Conservation (phyloP, 2,888 invertebrate species). For the Drosophila pseudotakahashii region DNA sequence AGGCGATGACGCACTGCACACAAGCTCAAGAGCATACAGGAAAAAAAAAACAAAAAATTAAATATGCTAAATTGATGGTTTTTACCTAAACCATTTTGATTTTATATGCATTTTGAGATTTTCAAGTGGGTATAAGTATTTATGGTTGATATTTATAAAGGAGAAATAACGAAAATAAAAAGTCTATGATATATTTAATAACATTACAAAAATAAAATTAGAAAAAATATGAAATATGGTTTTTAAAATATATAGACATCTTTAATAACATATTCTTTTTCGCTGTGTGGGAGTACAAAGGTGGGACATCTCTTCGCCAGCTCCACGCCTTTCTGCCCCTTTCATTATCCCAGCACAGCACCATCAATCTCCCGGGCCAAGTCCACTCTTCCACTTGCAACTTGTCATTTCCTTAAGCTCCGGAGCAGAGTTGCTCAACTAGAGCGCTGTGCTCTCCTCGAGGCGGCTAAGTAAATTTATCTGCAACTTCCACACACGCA, state of each 20-base stretch:
- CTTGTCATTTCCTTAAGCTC: conserved; percentile 56
- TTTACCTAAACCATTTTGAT: too few species aligned
- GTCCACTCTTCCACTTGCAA: conserved; percentile 33
- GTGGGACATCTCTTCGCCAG: conserved; percentile 12
- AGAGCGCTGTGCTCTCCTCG: conserved; percentile 35
- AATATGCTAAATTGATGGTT: neutral
- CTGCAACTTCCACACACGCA: conserved; percentile 56
- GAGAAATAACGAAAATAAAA: too few species aligned
- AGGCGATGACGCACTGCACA: conserved; percentile 38
- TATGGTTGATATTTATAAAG: too few species aligned
- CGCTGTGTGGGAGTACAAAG: conserved; percentile 10
- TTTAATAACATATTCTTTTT: neutral
- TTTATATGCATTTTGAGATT: too few species aligned
- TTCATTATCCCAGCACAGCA: conserved; percentile 19
- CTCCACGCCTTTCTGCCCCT: neutral
- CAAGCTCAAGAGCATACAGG: conserved; percentile 16
- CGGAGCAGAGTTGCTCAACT: conserved; percentile 45
- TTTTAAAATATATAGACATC: too few species aligned
- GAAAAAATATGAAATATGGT: too few species aligned
- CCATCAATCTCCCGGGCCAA: conserved; percentile 34
- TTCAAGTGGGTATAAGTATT: too few species aligned
- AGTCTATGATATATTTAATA: too few species aligned
- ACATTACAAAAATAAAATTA: too few species aligned
- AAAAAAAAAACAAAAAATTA: neutral
- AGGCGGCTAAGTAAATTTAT: conserved; percentile 67